Base-by-base conservation (phyloP, 1,140 invertebrate species). In the Drosophila bocki region DNA sequence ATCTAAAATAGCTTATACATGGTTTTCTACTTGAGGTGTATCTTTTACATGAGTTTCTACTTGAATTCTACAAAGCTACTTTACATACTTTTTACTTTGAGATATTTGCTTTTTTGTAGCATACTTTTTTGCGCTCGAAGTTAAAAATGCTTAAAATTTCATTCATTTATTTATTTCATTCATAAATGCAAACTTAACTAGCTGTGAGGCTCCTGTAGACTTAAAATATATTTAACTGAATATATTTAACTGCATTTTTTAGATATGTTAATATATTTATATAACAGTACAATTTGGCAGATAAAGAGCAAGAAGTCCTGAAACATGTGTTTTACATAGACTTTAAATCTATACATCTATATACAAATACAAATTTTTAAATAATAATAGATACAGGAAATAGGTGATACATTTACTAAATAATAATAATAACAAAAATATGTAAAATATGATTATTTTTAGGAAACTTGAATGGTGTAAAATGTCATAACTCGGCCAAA, bases 141-240 rank as follows among this genome's bases (percentile, higher is more conserved):
- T 15, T 1, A 15, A 3, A 19, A 13, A 7, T 1, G 15, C 13
- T 2, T 12, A 4, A 3, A 11, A 37, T 12, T 69, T 65, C 47
- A 69, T 69, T 69, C 29, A 53, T 29, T 5, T 4, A 13, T 9
- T 17, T 19, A 51, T 29, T 62, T 45, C 37, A 69, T 69, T 69
- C 58, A 68, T 51, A 15, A 63, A 50, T 41, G 13, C 5, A 13
- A 17, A 12, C 29, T 17, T 33, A 17, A 17, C 9, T 50, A 29
- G 15, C 8, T n/a, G 15, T 9, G 7, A 2, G 0, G 22, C 13
- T 48, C 2, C 1, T 2, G 9, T 2, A 48, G 7, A 4, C 3
- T 15, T 0, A 1, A 26, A 26, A 48, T 48, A 26, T 48, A n/a
- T n/a, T n/a, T n/a, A n/a, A n/a, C n/a, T n/a, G n/a, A 26, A 48